Conservation (phyloP, 2,888 invertebrate species). For the Keiferia lycopersicella region DNA sequence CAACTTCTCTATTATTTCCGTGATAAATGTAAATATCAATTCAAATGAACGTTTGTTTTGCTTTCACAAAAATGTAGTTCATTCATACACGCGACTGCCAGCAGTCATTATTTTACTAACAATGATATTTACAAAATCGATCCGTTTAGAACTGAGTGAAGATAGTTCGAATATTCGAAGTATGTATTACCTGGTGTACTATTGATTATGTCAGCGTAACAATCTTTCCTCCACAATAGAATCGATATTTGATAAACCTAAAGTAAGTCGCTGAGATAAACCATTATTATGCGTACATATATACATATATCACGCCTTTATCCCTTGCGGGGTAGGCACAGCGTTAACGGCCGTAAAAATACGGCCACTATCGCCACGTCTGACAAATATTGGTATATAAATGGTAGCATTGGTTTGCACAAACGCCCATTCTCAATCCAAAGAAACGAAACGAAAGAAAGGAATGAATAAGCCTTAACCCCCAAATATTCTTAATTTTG, state of each 20-base stretch:
- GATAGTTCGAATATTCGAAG: constrained; percentile 31
- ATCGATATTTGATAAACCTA: no score
- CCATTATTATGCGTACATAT: not conserved
- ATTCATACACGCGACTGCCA: not conserved
- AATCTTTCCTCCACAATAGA: no score
- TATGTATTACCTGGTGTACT: constrained; percentile 26
- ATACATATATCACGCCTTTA: no score
- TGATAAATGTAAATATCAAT: constrained; percentile 7
- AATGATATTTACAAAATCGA: constrained; percentile 32
- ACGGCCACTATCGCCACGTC: no score
- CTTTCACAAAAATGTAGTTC: not conserved
- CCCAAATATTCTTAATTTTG: no score
- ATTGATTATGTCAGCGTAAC: constrained; percentile 33
- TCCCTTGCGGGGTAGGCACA: no score
- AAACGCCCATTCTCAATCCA: no score
- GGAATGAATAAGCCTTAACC: no score
- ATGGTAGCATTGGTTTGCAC: no score
- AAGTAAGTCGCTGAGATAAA: not conserved
- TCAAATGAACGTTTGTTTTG: not conserved
- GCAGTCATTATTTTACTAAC: constrained; percentile 8
- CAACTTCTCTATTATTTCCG: not conserved
- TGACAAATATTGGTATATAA: no score
- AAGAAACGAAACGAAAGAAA: no score
- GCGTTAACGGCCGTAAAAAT: no score
- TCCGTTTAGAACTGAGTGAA: constrained; percentile 25